Evolutionary conservation across 2,797 vertebrate genomes (phyloP), one percentile per base, ranked within the genome.

Genomic region (Hipposideros larvatus): DNA sequence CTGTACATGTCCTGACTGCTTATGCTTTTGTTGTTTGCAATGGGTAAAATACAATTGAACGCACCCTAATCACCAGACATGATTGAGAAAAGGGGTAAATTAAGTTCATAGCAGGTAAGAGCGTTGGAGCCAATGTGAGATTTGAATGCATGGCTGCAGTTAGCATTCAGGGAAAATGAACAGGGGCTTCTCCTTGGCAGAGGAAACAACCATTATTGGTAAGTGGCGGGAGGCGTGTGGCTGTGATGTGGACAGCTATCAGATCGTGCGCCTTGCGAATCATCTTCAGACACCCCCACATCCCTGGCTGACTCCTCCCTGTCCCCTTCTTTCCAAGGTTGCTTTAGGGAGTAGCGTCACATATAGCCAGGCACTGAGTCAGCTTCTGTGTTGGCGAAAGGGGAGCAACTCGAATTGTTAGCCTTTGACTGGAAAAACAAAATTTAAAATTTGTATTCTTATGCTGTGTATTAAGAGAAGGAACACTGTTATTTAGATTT

Each of bases 181-280:
- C 84, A 97, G 92, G 95, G 94, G 93, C 93, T 96, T 94, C 95
- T 98, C 77, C 96, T 82, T 61, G 95, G 97, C 91, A 94, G 95
- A 97, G 95, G 96, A 87, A 96, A 97, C 92, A 96, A 85, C 84
- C 94, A 92, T 96, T 96, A 91, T 91, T 97, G 96, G 89, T 82
- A 86, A 96, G 95, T 91, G 83, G 96, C 97, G 97, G 96, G 96
- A 91, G 96, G 91, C 89, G 86, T 87, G 82, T 26, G 26, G 83
- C 95, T 95, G 55, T 93, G 95, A 63, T 96, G 90, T 96, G 93
- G 96, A 97, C 93, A 82, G 94, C 95, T 71, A 96, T 95, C 82
- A 82, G 79, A 96, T 96, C 89, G 90, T 95, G 97, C 41, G 65
- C 46, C 43, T 97, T 96, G 85, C 96, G 96, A 98, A 90, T 97